phyloP scores from a whole-genome alignment of 2,888 invertebrate genomes.

The Pyrocoelia pectoralis region DNA sequence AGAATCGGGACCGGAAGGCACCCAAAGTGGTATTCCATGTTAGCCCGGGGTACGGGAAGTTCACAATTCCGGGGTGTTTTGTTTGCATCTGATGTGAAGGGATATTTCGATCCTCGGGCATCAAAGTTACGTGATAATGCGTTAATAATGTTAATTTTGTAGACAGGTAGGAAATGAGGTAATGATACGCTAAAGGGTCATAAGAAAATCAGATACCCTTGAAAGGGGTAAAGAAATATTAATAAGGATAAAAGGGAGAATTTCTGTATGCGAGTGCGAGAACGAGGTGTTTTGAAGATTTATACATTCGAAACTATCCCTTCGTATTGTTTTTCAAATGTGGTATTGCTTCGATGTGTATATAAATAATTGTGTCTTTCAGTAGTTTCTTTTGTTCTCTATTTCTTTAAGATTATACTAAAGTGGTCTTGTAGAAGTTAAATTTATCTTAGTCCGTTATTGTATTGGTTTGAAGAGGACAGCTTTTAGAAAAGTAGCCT shows the following conservation, averaged over 20 bases:
- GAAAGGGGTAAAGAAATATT: slow-evolving; percentile 4
- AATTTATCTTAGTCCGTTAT: slow-evolving; percentile 12
- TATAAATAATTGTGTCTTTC: slow-evolving; percentile 5
- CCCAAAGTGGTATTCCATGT: slow-evolving; percentile 45
- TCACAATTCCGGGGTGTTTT: slow-evolving; percentile 36
- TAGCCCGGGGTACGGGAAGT: slow-evolving; percentile 40
- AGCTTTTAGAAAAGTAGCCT: slow-evolving; percentile 7
- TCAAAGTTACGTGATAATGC: slow-evolving; percentile 46
- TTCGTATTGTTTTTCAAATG: neutral
- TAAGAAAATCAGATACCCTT: slow-evolving; percentile 24
- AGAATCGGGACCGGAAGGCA: slow-evolving; percentile 39
- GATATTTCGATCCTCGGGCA: slow-evolving; percentile 33
- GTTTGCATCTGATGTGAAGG: slow-evolving; percentile 26
- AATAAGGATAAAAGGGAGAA: slow-evolving; percentile 8
- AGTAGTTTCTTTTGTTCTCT: slow-evolving; percentile 8
- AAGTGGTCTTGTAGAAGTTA: slow-evolving; percentile 8
- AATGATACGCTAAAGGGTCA: slow-evolving; percentile 33
- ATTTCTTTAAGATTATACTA: slow-evolving; percentile 8
- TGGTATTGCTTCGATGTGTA: neutral
- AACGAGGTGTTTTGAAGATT: slow-evolving; percentile 5
- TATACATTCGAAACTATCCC: neutral
- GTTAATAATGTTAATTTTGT: slow-evolving; percentile 44
- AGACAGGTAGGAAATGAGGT: slow-evolving; percentile 41
- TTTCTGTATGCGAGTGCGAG: neutral
- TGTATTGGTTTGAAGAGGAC: slow-evolving; percentile 12